Percentiles rank a stretch among this genome's conserved stretches.
phyloP scores from a whole-genome alignment of 1,140 invertebrate genomes.

The Harpegnathos saltator region DNA sequence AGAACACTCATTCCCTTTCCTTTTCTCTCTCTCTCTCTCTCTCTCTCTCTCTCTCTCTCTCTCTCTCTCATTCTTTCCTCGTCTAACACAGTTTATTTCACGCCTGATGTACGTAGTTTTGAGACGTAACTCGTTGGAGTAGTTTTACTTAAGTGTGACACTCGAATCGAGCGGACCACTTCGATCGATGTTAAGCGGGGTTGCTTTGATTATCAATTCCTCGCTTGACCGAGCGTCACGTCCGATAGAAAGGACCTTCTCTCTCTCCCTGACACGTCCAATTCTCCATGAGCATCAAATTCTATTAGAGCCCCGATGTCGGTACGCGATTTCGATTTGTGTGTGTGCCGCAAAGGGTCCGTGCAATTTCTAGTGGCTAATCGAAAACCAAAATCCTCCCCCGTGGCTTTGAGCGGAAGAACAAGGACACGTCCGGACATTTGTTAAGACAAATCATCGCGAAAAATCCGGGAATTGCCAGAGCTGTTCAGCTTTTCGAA shows the following conservation, averaged over 20 bases:
- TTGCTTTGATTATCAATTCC: slow-evolving; percentile 76
- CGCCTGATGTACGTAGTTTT: neutral
- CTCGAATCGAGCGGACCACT: slow-evolving; percentile 12
- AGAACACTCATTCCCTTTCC: too few relatives aligned
- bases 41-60: too few relatives aligned
- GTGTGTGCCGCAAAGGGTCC: slow-evolving; percentile 66
- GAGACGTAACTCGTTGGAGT: neutral
- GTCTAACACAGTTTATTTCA: neutral
- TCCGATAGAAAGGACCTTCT: slow-evolving; percentile 35
- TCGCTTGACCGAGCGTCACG: slow-evolving; percentile 64
- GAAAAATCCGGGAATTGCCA: neutral
- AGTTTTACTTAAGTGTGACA: neutral
- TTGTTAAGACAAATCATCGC: slow-evolving; percentile 61
- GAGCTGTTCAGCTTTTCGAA: too few relatives aligned
- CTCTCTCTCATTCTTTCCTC: neutral
- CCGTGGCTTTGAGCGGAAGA: neutral
- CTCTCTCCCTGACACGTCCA: slow-evolving; percentile 28
- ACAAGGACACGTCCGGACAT: slow-evolving; percentile 51
- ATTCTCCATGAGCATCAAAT: slow-evolving; percentile 70
- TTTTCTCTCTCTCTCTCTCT: too few relatives aligned
- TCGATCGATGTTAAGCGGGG: slow-evolving; percentile 5
- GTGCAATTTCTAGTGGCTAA: slow-evolving; percentile 69
- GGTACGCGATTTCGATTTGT: slow-evolving; percentile 66
- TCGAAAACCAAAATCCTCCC: slow-evolving; percentile 61
- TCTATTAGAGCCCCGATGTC: slow-evolving; percentile 64